Percentiles rank a stretch among this genome's conserved stretches.
These are phyloP conservation scores for Rhyacophila brunnea DNA, from an alignment of 1,140 invertebrate genomes.

Conservation along the genomic window DNA sequence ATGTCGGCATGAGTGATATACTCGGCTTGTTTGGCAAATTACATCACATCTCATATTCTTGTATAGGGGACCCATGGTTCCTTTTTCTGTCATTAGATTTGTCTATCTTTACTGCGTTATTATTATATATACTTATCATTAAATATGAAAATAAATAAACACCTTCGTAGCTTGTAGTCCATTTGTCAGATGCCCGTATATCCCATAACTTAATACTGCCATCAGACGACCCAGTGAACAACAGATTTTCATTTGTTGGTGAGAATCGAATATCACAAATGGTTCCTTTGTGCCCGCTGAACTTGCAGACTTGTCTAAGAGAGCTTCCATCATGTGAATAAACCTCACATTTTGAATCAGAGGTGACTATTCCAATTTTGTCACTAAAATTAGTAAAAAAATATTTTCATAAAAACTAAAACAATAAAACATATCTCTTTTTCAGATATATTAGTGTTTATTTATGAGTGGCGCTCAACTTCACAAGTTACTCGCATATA, in stretches of 20 bases:
- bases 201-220: conserved; percentile 66
- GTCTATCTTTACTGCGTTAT: too few relatives aligned
- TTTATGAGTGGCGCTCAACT: too few relatives aligned
- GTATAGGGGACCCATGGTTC: too few relatives aligned
- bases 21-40: too few relatives aligned
- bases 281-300: conserved; percentile 48
- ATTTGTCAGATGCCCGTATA: conserved; percentile 56
- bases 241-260: conserved; percentile 57
- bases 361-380: conserved; percentile 41
- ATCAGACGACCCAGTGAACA: conserved; percentile 61
- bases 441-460: too few relatives aligned
- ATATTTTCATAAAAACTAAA: too few relatives aligned
- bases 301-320: conserved; percentile 40
- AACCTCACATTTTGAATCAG: conserved; percentile 44
- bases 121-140: too few relatives aligned
- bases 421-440: neutral
- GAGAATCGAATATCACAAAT: conserved; percentile 63
- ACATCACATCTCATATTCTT: too few relatives aligned
- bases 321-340: conserved; percentile 43
- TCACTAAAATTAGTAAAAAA: conserved; percentile 39
- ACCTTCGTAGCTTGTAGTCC: conserved; percentile 61
- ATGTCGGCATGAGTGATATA: too few relatives aligned
- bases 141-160: conserved; percentile 10
- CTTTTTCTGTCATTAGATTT: too few relatives aligned
- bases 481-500: too few relatives aligned